Percentiles rank a stretch among this genome's conserved stretches.
These are phyloP conservation scores for Rallus crepitans DNA, from an alignment of 2,797 vertebrate genomes.

Conservation along the genomic window DNA sequence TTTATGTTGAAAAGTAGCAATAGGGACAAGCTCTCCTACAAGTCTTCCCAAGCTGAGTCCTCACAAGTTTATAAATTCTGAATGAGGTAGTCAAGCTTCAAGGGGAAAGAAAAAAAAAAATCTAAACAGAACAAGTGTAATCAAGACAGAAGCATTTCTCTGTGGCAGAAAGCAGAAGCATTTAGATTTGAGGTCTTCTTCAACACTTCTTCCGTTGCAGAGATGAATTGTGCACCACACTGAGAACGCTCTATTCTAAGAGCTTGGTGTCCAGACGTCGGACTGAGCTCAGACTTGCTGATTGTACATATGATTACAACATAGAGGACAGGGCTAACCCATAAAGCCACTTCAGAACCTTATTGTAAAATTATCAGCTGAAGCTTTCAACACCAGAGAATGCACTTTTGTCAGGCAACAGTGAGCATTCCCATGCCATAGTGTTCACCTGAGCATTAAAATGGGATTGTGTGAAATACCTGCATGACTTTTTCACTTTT, in stretches of 20 bases:
- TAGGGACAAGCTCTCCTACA: neutral
- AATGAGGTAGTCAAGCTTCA: neutral
- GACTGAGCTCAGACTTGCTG: neutral
- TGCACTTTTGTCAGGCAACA: rapidly evolving
- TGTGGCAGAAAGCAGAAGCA: neutral
- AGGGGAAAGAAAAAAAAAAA: neutral
- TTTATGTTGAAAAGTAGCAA: rapidly evolving
- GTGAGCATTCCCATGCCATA: neutral
- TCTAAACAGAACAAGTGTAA: neutral
- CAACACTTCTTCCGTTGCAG: neutral
- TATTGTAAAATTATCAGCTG: neutral
- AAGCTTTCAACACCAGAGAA: neutral
- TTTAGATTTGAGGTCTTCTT: neutral
- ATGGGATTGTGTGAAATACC: neutral
- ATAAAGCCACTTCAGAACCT: neutral
- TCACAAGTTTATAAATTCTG: neutral
- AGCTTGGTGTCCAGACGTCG: neutral
- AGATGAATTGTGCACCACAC: neutral
- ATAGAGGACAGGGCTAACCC: neutral
- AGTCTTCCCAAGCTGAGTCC: neutral
- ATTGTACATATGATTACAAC: neutral
- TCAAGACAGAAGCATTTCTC: neutral
- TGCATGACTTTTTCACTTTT: neutral
- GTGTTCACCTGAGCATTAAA: neutral
- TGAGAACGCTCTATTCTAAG: neutral